phyloP scores from a whole-genome alignment of 2,113 vertebrate genomes.

The Hemiscyllium ocellatum region DNA sequence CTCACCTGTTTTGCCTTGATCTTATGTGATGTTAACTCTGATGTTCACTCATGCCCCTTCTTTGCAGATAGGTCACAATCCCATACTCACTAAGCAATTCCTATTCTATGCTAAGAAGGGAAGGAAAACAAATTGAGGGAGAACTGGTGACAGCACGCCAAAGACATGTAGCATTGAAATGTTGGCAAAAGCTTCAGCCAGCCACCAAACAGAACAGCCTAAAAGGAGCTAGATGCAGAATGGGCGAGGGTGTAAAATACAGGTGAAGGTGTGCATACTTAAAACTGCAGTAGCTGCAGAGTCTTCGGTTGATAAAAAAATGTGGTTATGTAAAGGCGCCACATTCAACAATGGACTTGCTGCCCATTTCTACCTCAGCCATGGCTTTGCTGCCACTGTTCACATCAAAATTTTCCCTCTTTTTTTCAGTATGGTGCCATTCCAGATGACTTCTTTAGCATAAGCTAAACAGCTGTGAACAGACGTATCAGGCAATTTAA shows the following conservation, averaged over 20 bases:
- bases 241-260: neutral
- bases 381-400: neutral
- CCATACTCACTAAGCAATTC: neutral
- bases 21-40: neutral
- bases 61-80: neutral
- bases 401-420: neutral
- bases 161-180: neutral
- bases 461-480: conserved; percentile 14
- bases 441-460: neutral
- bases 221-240: neutral
- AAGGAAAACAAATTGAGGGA: neutral
- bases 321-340: neutral
- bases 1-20: neutral
- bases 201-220: neutral
- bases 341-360: neutral
- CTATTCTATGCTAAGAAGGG: neutral
- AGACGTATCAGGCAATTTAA: neutral
- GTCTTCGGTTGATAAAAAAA: neutral
- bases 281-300: neutral
- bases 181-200: neutral
- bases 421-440: neutral
- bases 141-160: neutral
- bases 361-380: neutral
- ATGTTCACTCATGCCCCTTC: no score
- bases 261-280: no score